phyloP scores from a whole-genome alignment of 1,140 invertebrate genomes.

The Mercenaria mercenaria region DNA sequence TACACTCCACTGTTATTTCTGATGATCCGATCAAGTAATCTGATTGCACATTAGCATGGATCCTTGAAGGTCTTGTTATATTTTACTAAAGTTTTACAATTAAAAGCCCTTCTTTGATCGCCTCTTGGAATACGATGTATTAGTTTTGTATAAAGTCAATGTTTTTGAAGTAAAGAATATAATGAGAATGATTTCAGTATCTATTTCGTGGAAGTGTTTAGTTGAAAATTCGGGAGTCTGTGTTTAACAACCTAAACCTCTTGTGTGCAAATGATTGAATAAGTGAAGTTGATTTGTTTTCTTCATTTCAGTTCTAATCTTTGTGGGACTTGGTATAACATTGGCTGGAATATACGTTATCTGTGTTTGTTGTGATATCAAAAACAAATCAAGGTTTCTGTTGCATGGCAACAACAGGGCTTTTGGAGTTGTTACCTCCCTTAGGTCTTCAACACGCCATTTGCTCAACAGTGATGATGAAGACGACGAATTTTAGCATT shows the following conservation, averaged over 20 bases:
- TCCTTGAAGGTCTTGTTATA: not conserved
- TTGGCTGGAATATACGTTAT: slow-evolving; percentile 68
- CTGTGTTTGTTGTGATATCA: slow-evolving; percentile 64
- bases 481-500: slow-evolving; percentile 51
- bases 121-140: not conserved
- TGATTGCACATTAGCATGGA: not conserved
- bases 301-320: slow-evolving; percentile 67
- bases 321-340: slow-evolving; percentile 61
- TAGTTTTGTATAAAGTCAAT: not conserved
- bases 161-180: not conserved
- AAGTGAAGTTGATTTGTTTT: not conserved
- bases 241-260: no score
- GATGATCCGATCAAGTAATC: not conserved
- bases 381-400: slow-evolving; percentile 45
- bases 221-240: no score
- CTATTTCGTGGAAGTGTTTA: not conserved
- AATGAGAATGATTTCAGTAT: no score
- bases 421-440: slow-evolving; percentile 33
- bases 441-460: slow-evolving; percentile 31
- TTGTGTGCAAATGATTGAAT: no score
- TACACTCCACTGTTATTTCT: not conserved
- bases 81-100: not conserved
- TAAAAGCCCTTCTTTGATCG: no score
- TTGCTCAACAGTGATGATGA: slow-evolving; percentile 57
- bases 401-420: slow-evolving; percentile 12